Conservation (phyloP, 2,888 invertebrate species). For the Scaptomyza cyrtandrae region DNA sequence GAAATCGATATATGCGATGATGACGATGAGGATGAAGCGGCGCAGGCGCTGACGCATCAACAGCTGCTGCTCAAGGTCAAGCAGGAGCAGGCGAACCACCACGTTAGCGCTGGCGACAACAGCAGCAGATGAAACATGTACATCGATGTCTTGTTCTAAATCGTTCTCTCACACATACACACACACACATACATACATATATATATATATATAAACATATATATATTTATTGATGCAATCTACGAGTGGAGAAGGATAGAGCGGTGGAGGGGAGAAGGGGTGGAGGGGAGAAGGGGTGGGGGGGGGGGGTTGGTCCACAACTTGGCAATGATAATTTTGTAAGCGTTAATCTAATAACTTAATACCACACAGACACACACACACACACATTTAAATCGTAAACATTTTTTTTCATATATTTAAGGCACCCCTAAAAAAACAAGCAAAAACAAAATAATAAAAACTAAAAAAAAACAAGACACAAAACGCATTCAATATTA, state of each 20-base stretch:
- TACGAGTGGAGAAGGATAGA: no score
- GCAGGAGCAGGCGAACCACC: slow-evolving; percentile 62
- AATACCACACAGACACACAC: slow-evolving; percentile 20
- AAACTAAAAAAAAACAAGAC: slow-evolving; percentile 7
- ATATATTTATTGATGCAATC: slow-evolving; percentile 28
- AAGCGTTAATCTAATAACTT: slow-evolving; percentile 47
- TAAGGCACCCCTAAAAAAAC: slow-evolving; percentile 46
- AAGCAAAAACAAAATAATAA: slow-evolving; percentile 16
- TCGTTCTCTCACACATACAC: neutral
- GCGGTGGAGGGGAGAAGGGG: neutral
- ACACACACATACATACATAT: neutral
- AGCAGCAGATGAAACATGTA: slow-evolving; percentile 82
- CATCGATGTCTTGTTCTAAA: slow-evolving; percentile 81
- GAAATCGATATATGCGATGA: slow-evolving; percentile 82
- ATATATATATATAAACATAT: slow-evolving; percentile 25
- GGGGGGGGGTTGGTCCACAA: slow-evolving; percentile 13
- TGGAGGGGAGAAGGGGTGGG: no score
- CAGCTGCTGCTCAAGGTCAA: slow-evolving; percentile 72
- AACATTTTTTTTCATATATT: slow-evolving; percentile 60
- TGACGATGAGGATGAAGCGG: slow-evolving; percentile 66
- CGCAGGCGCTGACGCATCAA: slow-evolving; percentile 46
- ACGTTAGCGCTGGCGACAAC: slow-evolving; percentile 41
- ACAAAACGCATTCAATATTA: slow-evolving; percentile 13
- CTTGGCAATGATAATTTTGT: slow-evolving; percentile 52
- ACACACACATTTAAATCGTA: slow-evolving; percentile 5